Conservation (phyloP, 2,888 invertebrate genomes). For the Drosophila pullipes region DNA sequence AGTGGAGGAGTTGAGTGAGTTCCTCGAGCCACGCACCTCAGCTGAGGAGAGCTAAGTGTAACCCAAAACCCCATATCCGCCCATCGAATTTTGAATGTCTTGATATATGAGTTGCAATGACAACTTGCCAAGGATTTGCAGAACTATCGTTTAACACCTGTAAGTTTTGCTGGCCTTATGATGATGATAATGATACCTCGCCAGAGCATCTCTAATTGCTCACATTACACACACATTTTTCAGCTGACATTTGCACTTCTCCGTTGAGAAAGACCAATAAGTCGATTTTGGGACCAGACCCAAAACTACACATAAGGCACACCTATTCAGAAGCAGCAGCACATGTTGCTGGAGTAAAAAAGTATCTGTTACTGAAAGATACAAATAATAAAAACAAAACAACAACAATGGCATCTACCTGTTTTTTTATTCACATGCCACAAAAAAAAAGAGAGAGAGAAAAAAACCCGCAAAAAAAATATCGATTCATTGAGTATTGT, state of each 20-base stretch:
- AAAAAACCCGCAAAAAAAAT: slow-evolving; percentile 23
- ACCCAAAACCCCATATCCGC: slow-evolving; percentile 66
- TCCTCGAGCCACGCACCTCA: slow-evolving; percentile 9
- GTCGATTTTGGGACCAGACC: slow-evolving; percentile 57
- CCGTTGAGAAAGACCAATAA: slow-evolving; percentile 71
- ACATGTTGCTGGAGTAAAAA: slow-evolving; percentile 65
- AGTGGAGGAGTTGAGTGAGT: slow-evolving; percentile 8
- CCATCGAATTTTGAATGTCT: slow-evolving; percentile 36
- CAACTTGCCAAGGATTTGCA: slow-evolving; percentile 28
- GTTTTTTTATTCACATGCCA: slow-evolving; percentile 73
- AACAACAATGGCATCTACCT: slow-evolving; percentile 59
- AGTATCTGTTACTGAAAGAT: slow-evolving; percentile 69
- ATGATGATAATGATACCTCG: slow-evolving; percentile 57
- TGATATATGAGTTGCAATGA: slow-evolving; percentile 50
- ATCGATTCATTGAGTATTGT: slow-evolving; percentile 61
- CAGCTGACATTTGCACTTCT: slow-evolving; percentile 75
- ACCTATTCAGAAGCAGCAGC: slow-evolving; percentile 51
- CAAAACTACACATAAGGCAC: slow-evolving; percentile 21
- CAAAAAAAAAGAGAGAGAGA: neutral
- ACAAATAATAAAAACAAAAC: slow-evolving; percentile 26
- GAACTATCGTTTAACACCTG: slow-evolving; percentile 68
- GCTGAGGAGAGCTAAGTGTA: slow-evolving; percentile 30
- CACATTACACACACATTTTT: slow-evolving; percentile 59
- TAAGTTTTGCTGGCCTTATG: slow-evolving; percentile 27
- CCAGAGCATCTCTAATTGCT: slow-evolving; percentile 60